Percentiles rank a stretch among this genome's conserved stretches.
Evolutionary conservation across 2,888 invertebrate genomes (phyloP).

Genomic region (Pheosia gnoma): DNA sequence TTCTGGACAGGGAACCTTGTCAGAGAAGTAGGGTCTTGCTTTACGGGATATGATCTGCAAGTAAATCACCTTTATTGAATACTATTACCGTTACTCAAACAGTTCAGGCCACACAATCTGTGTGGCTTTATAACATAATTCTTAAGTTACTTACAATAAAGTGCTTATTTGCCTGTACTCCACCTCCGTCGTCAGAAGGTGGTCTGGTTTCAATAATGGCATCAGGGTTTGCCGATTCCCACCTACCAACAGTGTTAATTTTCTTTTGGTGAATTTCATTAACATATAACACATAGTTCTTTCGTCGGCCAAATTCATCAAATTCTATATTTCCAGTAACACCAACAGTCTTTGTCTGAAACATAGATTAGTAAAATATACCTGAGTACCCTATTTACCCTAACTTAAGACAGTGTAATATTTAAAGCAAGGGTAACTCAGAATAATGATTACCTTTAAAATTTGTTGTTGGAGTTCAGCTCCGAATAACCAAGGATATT

Average conservation of each 20-base stretch:
- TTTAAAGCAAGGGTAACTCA: neutral
- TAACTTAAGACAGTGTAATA: neutral
- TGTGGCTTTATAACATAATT: neutral
- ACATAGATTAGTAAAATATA: conserved; percentile 7
- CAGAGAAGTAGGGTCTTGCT: conserved; percentile 90
- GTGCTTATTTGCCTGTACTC: conserved; percentile 79
- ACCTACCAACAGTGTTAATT: conserved; percentile 59
- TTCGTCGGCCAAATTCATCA: conserved; percentile 87
- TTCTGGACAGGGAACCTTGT: conserved; percentile 72
- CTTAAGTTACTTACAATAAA: conserved; percentile 80
- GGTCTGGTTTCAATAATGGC: conserved; percentile 81
- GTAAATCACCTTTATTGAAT: neutral
- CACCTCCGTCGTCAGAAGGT: conserved; percentile 63
- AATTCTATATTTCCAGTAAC: conserved; percentile 88
- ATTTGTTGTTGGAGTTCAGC: conserved; percentile 62
- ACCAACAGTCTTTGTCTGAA: conserved; percentile 86
- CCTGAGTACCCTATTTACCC: too few species aligned
- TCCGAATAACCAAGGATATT: conserved; percentile 61
- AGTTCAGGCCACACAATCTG: neutral
- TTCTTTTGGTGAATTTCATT: conserved; percentile 79
- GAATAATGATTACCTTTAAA: conserved; percentile 57
- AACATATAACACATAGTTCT: conserved; percentile 87
- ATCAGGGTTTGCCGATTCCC: conserved; percentile 74
- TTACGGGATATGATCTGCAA: conserved; percentile 84
- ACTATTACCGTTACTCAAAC: neutral